A percentile compares a stretch with the other conserved stretches of the same genome.
Conservation (phyloP, 2,113 vertebrate genomes). For the Brachyhypopomus gauderio region DNA sequence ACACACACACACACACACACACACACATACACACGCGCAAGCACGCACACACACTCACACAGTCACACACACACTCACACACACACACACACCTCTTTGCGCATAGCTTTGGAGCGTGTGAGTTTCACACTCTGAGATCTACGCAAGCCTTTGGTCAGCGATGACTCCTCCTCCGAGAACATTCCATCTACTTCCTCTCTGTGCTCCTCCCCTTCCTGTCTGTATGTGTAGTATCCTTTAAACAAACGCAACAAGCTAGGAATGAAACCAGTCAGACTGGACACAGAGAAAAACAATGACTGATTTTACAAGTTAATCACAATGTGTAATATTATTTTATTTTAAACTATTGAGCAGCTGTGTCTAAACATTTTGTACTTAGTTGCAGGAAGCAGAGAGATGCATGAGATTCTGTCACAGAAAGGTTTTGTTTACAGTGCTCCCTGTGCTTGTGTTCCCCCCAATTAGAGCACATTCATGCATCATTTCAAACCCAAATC, state of each 20-base stretch:
- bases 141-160: slow-evolving; percentile 77
- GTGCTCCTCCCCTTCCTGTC: slow-evolving; percentile 72
- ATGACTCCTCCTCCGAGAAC: slow-evolving; percentile 80
- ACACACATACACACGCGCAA: slow-evolving; percentile 64
- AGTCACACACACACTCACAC: too few relatives aligned
- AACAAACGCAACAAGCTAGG: not conserved
- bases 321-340: not conserved
- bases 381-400: too few relatives aligned
- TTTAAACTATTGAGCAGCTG: not conserved
- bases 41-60: slow-evolving; percentile 45
- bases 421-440: too few relatives aligned
- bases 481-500: too few relatives aligned
- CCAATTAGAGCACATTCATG: too few relatives aligned
- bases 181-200: slow-evolving; percentile 77
- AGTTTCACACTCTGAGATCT: slow-evolving; percentile 86
- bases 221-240: slow-evolving; percentile 66
- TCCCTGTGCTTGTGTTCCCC: too few relatives aligned
- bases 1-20: slow-evolving; percentile 60
- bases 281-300: not conserved
- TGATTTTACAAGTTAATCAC: not conserved
- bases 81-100: slow-evolving; percentile 78
- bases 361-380: not conserved
- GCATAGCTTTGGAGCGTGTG: slow-evolving; percentile 73
- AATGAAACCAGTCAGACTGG: not conserved
- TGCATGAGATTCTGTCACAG: too few relatives aligned